These are phyloP conservation scores for Pteronura brasiliensis DNA, from an alignment of 2,113 vertebrate species.

Conservation along the genomic window DNA sequence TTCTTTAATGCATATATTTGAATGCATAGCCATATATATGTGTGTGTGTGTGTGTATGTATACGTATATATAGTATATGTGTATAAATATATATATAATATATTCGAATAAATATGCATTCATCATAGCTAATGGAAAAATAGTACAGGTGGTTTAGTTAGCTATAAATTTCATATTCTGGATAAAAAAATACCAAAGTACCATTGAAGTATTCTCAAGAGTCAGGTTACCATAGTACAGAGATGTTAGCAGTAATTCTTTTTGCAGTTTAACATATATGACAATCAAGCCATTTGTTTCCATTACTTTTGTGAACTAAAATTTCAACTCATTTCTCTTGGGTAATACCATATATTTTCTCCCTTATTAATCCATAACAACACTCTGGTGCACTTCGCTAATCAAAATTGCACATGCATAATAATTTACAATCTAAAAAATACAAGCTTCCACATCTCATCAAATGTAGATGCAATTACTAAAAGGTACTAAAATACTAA, in stretches of 20 bases:
- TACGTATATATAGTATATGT: background rate
- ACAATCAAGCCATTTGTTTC: conserved; percentile 66
- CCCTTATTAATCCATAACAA: conserved; percentile 55
- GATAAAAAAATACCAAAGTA: conserved; percentile 19
- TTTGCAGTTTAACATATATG: conserved; percentile 48
- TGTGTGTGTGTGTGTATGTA: background rate
- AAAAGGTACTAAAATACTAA: conserved; percentile 42
- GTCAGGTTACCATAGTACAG: conserved; percentile 44
- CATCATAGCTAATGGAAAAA: conserved; percentile 1
- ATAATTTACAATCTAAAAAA: conserved; percentile 62
- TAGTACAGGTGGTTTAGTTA: conserved; percentile 12
- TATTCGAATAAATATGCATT: conserved; percentile 41
- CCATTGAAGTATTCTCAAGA: conserved; percentile 69
- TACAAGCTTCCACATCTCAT: conserved; percentile 43
- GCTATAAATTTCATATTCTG: conserved; percentile 48
- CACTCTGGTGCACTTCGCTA: conserved; percentile 42
- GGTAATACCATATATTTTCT: conserved; percentile 59
- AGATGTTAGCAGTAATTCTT: conserved; percentile 66
- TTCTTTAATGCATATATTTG: conserved; percentile 43
- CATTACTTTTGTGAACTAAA: conserved; percentile 59
- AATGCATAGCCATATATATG: background rate
- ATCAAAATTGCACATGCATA: conserved; percentile 58
- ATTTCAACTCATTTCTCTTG: conserved; percentile 57
- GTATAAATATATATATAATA: conserved; percentile 19
- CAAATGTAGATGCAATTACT: conserved; percentile 46